Conservation (phyloP, 2,888 invertebrate genomes). For the Desoria tigrina region DNA sequence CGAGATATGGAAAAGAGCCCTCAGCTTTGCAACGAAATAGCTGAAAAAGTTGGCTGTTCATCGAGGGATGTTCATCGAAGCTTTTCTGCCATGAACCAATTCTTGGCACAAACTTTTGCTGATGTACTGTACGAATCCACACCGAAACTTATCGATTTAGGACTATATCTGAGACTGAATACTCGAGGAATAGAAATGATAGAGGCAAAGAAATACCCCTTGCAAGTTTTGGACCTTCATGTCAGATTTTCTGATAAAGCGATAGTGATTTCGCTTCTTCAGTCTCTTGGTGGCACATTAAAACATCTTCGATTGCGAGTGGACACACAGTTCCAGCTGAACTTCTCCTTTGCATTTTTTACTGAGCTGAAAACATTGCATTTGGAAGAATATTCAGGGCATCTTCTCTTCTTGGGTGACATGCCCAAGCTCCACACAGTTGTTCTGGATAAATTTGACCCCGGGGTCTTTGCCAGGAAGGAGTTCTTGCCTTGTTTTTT, state of each 20-base stretch:
- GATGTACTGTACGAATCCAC: no score
- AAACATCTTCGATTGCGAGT: constrained; percentile 9
- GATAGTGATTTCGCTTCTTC: not conserved
- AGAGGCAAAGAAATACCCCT: constrained; percentile 2
- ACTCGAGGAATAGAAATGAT: constrained; percentile 8
- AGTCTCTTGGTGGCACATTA: not conserved
- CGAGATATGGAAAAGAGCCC: not conserved
- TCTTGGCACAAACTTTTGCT: no score
- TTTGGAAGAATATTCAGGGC: constrained; percentile 10
- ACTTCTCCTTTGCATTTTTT: constrained; percentile 8
- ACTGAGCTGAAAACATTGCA: not conserved
- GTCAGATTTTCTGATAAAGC: constrained; percentile 8
- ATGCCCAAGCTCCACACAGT: not conserved
- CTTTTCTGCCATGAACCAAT: constrained; percentile 7
- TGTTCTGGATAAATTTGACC: not conserved
- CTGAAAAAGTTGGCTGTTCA: not conserved
- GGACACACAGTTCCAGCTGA: not conserved
- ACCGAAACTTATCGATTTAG: not conserved
- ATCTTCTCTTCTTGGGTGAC: constrained; percentile 1
- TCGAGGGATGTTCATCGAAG: not conserved
- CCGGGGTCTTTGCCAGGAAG: not conserved
- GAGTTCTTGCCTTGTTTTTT: not conserved
- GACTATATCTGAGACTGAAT: constrained; percentile 14
- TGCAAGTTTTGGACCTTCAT: constrained; percentile 1
- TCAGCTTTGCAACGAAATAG: not conserved